Conservation (phyloP, 2,888 invertebrate genomes). For the Parapristionchus giblindavisi region DNA sequence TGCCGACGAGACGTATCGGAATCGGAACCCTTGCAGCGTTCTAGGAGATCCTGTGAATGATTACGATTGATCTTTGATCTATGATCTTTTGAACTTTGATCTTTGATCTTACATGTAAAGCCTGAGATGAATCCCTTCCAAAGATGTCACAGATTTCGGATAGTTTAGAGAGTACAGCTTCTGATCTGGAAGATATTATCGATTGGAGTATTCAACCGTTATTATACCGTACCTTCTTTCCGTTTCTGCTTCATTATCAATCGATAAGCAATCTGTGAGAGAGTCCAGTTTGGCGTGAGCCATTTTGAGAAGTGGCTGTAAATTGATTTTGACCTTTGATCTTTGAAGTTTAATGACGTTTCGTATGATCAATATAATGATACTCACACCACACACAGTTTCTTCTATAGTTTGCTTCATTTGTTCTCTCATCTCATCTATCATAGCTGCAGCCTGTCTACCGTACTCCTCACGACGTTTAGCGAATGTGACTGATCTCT, state of each 20-base stretch:
- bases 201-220: too few species aligned
- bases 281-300: conserved; percentile 2
- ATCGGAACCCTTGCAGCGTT: conserved; percentile 23
- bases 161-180: conserved; percentile 13
- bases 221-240: conserved; percentile 33
- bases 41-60: background rate
- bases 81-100: background rate
- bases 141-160: conserved; percentile 10
- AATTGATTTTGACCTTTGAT: background rate
- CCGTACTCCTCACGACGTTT: conserved; percentile 19
- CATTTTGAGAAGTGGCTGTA: conserved; percentile 32
- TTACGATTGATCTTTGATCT: conserved; percentile 4
- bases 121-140: background rate
- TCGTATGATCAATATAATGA: background rate
- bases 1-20: too few species aligned
- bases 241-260: background rate
- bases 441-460: background rate
- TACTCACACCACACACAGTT: background rate
- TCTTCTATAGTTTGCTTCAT: background rate
- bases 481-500: background rate
- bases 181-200: conserved; percentile 26
- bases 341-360: background rate
- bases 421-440: background rate
- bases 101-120: background rate
- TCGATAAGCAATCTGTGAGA: background rate